Percentiles rank a stretch among this genome's conserved stretches.
phyloP scores from a whole-genome alignment of 2,113 vertebrate species.

The Misgurnus anguillicaudatus region DNA sequence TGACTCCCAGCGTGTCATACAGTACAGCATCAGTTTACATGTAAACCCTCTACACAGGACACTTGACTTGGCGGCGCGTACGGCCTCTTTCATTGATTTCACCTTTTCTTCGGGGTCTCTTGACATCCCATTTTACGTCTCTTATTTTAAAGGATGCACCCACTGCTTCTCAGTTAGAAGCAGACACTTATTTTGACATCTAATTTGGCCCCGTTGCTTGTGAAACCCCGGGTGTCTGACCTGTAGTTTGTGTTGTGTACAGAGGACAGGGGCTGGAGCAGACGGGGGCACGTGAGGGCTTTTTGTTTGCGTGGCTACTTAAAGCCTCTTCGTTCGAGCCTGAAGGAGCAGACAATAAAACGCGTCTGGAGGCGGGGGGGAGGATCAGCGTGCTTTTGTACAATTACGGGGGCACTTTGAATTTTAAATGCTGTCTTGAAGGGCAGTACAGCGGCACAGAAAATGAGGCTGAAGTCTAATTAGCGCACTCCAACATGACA shows the following conservation, averaged over 20 bases:
- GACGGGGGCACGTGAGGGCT: conserved; percentile 50
- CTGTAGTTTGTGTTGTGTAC: conserved; percentile 36
- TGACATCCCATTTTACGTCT: conserved; percentile 35
- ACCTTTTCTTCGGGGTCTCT: conserved; percentile 29
- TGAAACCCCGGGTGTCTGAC: conserved; percentile 53
- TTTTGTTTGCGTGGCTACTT: conserved; percentile 70
- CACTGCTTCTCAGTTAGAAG: conserved; percentile 50
- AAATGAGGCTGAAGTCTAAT: conserved; percentile 97
- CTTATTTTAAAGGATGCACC: conserved; percentile 56
- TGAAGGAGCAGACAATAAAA: conserved; percentile 72
- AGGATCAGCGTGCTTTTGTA: conserved; percentile 88
- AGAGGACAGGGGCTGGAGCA: conserved; percentile 48
- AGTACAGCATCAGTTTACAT: neutral
- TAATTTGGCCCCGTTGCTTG: conserved; percentile 59
- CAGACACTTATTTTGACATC: conserved; percentile 63
- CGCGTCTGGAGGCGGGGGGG: conserved; percentile 71
- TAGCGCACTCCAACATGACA: conserved; percentile 94
- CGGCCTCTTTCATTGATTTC: conserved; percentile 41
- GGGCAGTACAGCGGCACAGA: conserved; percentile 90
- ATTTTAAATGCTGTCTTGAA: conserved; percentile 98
- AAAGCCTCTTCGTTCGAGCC: conserved; percentile 72
- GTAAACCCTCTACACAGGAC: neutral
- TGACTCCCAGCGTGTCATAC: too few relatives aligned
- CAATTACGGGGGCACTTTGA: conserved; percentile 94
- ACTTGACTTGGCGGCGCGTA: neutral